These are phyloP conservation scores for Blennius ocellaris DNA, from an alignment of 2,113 vertebrate genomes.

Conservation along the genomic window DNA sequence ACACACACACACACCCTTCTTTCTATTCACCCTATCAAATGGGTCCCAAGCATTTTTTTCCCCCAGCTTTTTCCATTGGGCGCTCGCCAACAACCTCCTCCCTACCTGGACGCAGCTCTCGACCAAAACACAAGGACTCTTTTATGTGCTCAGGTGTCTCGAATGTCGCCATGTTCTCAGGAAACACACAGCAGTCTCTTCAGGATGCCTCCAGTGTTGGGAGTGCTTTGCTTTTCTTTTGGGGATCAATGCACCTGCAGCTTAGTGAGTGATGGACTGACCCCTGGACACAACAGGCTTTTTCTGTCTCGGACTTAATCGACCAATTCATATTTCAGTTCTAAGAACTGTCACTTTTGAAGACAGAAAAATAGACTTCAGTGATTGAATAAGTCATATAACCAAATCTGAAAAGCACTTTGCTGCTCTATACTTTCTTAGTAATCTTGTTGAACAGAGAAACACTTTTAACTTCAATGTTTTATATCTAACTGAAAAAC, in stretches of 20 bases:
- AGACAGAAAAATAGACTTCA: background rate
- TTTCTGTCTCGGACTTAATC: conserved; percentile 9
- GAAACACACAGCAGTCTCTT: conserved; percentile 68
- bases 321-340: background rate
- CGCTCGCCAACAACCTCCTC: conserved; percentile 42
- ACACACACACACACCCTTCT: conserved; percentile 20
- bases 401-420: background rate
- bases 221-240: background rate
- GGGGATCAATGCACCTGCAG: conserved; percentile 39
- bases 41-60: conserved; percentile 42
- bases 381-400: background rate
- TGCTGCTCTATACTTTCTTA: no score
- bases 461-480: no score
- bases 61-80: conserved; percentile 61
- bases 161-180: conserved; percentile 35
- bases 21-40: conserved; percentile 51
- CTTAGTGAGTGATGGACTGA: conserved; percentile 23
- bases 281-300: background rate
- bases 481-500: no score
- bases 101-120: conserved; percentile 50
- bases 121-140: conserved; percentile 64
- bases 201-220: conserved; percentile 43
- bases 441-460: no score
- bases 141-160: conserved; percentile 69
- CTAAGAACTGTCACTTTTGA: background rate